Percentiles rank a stretch among this genome's conserved stretches.
phyloP scores from a whole-genome alignment of 2,797 vertebrate genomes.

The Amphiprion clarkii region DNA sequence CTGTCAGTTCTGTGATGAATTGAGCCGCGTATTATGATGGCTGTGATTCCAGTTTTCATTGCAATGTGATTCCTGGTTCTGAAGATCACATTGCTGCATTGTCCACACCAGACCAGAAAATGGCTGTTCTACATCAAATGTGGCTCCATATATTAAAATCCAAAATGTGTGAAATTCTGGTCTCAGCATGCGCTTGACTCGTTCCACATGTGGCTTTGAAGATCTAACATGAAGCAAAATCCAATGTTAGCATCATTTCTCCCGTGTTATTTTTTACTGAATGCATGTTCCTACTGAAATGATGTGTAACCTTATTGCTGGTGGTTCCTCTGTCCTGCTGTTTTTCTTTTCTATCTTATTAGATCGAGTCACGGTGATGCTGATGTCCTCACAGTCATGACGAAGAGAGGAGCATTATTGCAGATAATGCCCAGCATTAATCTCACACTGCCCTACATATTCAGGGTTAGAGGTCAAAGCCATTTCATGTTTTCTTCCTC shows the following conservation, averaged over 20 bases:
- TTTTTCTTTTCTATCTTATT: conserved; percentile 17
- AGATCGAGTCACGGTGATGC: conserved; percentile 28
- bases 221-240: conserved; percentile 39
- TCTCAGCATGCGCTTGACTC: conserved; percentile 26
- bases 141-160: conserved; percentile 43
- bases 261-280: conserved; percentile 34
- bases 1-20: conserved; percentile 14
- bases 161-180: conserved; percentile 35
- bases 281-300: conserved; percentile 8
- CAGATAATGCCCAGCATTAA: conserved; percentile 80
- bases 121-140: conserved; percentile 34
- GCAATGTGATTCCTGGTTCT: conserved; percentile 18
- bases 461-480: conserved; percentile 75
- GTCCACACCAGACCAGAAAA: conserved; percentile 29
- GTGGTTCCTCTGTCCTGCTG: conserved; percentile 31
- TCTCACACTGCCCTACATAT: conserved; percentile 77
- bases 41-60: conserved; percentile 18
- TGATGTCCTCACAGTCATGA: conserved; percentile 31
- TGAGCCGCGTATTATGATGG: neutral
- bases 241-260: neutral
- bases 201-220: conserved; percentile 60
- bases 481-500: conserved; percentile 71
- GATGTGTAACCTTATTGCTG: conserved; percentile 32
- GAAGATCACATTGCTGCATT: conserved; percentile 12
- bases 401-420: conserved; percentile 61